A percentile compares a stretch with the other conserved stretches of the same genome.
phyloP scores from a whole-genome alignment of 30 jellyfish, hydroid and myxozoan genomes.

The Nemopilema nomurai region DNA sequence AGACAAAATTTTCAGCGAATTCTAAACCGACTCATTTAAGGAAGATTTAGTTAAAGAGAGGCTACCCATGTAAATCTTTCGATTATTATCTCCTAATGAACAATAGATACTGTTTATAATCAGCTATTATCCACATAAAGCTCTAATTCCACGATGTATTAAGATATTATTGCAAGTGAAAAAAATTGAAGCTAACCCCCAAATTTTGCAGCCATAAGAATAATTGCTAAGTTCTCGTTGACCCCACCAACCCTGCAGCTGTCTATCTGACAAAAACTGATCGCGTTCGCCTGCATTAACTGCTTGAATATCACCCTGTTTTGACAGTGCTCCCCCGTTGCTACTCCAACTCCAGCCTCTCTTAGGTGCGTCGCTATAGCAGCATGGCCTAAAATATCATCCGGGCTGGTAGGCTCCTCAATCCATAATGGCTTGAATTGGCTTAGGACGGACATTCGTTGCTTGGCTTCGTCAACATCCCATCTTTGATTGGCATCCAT shows the following conservation, averaged over 20 bases:
- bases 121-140: no score
- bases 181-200: constrained; percentile 44
- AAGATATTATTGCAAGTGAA: no score
- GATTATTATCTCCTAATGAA: no score
- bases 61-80: no score
- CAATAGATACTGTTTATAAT: no score
- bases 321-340: constrained; percentile 87
- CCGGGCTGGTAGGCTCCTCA: constrained; percentile 87
- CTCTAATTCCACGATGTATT: no score
- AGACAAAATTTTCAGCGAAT: no score
- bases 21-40: no score
- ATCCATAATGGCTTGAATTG: constrained; percentile 79
- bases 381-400: constrained; percentile 86
- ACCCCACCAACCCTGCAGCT: constrained; percentile 91
- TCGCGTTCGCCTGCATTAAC: constrained; percentile 67
- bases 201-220: constrained; percentile 76
- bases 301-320: constrained; percentile 81
- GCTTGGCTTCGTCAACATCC: constrained; percentile 72
- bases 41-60: no score
- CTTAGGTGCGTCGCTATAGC: constrained; percentile 56
- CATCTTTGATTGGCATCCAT: constrained; percentile 88
- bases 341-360: constrained; percentile 71
- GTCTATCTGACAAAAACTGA: constrained; percentile 79
- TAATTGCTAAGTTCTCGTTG: constrained; percentile 75
- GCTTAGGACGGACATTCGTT: constrained; percentile 55